These are phyloP conservation scores for Cylindroiulus punctatus DNA, from an alignment of 2,888 invertebrate genomes.

Conservation along the genomic window DNA sequence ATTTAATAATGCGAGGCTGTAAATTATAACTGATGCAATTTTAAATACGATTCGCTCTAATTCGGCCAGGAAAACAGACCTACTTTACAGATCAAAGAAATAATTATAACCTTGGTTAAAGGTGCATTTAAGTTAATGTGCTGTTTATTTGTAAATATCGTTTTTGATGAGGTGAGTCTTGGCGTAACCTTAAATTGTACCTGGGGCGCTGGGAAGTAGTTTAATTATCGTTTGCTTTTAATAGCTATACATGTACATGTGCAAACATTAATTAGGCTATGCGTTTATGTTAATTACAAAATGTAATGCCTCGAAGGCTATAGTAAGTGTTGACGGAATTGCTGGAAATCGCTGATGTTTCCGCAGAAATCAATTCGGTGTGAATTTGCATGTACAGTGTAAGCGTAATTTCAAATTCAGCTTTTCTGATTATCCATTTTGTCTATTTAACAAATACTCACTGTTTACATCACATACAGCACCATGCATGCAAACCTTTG, in stretches of 20 bases:
- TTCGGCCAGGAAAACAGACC: constrained; percentile 35
- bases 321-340: no score
- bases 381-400: background rate
- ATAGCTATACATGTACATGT: background rate
- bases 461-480: no score
- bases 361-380: background rate
- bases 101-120: constrained; percentile 5
- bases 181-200: background rate
- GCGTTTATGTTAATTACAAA: background rate
- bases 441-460: background rate
- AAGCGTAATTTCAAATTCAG: background rate
- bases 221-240: background rate
- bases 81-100: background rate
- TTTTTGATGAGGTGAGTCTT: constrained; percentile 9
- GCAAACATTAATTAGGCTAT: background rate
- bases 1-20: background rate
- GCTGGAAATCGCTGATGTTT: background rate
- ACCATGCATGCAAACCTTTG: no score
- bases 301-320: background rate
- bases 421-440: background rate
- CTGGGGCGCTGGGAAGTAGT: background rate
- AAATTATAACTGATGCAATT: background rate
- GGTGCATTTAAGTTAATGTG: constrained; percentile 8
- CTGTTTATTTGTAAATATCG: background rate
- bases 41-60: constrained; percentile 7